Evolutionary conservation across 1,140 invertebrate genomes (phyloP).

Genomic region (Cyclina sinensis): DNA sequence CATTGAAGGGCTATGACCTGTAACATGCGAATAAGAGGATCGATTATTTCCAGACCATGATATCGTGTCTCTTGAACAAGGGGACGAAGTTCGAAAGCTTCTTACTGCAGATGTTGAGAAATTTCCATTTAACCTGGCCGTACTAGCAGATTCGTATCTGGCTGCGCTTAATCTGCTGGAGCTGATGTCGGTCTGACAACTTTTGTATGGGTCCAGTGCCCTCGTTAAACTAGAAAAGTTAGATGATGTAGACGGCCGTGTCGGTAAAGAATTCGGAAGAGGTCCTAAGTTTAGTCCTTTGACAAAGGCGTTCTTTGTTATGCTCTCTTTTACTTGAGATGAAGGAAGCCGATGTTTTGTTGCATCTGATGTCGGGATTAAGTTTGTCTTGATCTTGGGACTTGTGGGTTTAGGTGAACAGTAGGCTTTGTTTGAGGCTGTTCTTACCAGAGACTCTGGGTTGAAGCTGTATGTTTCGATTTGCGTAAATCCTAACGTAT

Average conservation of each 20-base stretch:
- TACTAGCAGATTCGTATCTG: not conserved
- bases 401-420: not conserved
- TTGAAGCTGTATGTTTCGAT: constrained; percentile 62
- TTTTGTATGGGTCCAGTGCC: not conserved
- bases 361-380: no score
- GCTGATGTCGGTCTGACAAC: not conserved
- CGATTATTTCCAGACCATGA: not conserved
- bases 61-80: no score
- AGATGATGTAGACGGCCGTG: not conserved
- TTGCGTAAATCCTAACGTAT: constrained; percentile 32
- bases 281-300: constrained; percentile 45
- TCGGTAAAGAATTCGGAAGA: not conserved
- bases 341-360: not conserved
- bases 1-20: not conserved
- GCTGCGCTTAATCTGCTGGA: not conserved
- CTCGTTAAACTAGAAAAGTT: not conserved
- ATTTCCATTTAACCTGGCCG: not conserved
- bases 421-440: not conserved
- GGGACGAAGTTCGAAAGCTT: not conserved
- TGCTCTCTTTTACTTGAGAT: not conserved
- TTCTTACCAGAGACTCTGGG: constrained; percentile 33
- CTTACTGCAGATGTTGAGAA: not conserved
- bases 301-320: constrained; percentile 39
- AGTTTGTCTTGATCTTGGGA: not conserved
- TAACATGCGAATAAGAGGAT: not conserved